Evolutionary conservation across 1,140 invertebrate genomes (phyloP), one percentile per base, ranked within the genome.

Genomic region (Heliconius melpomene): DNA sequence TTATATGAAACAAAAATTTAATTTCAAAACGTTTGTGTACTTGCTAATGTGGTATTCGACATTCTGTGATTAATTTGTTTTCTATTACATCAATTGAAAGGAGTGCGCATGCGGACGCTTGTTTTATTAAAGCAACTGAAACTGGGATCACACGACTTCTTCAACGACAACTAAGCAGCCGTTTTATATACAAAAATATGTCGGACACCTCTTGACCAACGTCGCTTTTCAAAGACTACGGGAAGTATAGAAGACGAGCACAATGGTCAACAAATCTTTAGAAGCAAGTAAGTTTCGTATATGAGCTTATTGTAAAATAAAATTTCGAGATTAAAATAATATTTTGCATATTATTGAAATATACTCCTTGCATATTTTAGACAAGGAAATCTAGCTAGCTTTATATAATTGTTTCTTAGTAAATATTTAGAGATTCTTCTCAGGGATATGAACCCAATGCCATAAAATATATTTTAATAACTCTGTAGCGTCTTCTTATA

Each of bases 11-110:
- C 2, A 16, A 66, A 29, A 1, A 13, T 13, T 66, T 11, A 13
- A 60, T 11, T 57, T 57, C 2, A 57, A 57, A 57, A 57, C 57
- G 57, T 29, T 16, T 26, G 23, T 66, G 11, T 29, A n/a, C 79
- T 77, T 60, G 70, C 57, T 75, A 72, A 52, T 70, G 79, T 54
- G 75, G 74, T 82, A 80, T 87, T 85, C 85, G 83, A 86, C 84
- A 85, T 80, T 75, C 78, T 84, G 84, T 90, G 87, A 92, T 93
- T 93, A 89, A 93, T 92, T 83, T 89, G 83, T 91, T 88, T 90
- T 90, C 87, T 89, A 89, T 90, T 90, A 91, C 83, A 84, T 86
- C 88, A 89, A 92, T 92, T 90, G 89, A 86, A 81, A 85, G 82
- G 73, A 89, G 84, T 89, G 90, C 89, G 91, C 91, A 91, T 88